These are phyloP conservation scores for Riptortus pedestris DNA, from an alignment of 1,140 invertebrate genomes.

Conservation along the genomic window DNA sequence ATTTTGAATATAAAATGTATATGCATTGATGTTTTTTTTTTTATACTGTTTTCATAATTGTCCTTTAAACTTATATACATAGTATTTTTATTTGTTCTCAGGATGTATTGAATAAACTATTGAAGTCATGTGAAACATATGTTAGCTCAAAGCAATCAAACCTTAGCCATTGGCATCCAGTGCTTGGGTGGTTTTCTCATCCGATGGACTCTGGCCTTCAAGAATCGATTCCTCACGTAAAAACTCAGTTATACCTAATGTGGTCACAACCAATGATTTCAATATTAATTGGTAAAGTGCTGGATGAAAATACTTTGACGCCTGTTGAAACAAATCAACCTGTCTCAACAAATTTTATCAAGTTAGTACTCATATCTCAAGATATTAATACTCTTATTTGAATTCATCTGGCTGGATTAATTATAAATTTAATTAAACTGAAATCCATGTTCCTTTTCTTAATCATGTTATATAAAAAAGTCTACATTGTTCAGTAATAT, in stretches of 20 bases:
- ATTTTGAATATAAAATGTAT: no score
- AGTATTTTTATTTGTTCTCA: conserved; percentile 36
- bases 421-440: neutral
- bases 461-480: no score
- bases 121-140: conserved; percentile 76
- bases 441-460: neutral
- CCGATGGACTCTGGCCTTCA: conserved; percentile 70
- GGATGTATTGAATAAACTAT: conserved; percentile 65
- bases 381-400: no score
- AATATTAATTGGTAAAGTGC: conserved; percentile 38
- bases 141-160: conserved; percentile 57
- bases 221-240: conserved; percentile 67
- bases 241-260: conserved; percentile 69
- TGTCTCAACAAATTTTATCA: conserved; percentile 29
- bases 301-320: conserved; percentile 35
- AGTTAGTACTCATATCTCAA: conserved; percentile 22
- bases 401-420: neutral
- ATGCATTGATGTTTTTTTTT: no score
- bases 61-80: no score
- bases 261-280: conserved; percentile 64
- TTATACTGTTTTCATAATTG: no score
- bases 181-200: conserved; percentile 94
- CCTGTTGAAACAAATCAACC: conserved; percentile 18
- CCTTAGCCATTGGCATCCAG: conserved; percentile 92
- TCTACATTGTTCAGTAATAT: no score